Evolutionary conservation across 2,888 invertebrate genomes (phyloP), one percentile per base, ranked within the genome.

Genomic region (Philereme transversata): DNA sequence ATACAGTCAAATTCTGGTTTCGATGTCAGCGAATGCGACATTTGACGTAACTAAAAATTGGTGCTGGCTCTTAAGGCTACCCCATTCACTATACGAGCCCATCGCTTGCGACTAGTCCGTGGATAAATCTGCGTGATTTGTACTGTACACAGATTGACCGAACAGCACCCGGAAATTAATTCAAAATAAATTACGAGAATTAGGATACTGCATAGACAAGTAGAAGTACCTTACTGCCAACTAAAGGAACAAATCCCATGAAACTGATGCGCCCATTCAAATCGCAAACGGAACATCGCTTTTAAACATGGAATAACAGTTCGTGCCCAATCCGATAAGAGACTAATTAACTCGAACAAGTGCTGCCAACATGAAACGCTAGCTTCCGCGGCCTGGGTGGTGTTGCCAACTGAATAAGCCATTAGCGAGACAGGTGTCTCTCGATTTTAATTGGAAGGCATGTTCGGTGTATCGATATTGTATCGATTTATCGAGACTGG

Each of bases 381-480:
- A 58, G 54, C 69, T 69, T 71, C 68, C 71, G 68, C 68, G 62
- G 52, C 57, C 58, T 67, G 70, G 71, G 72, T 70, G 70, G 70
- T 68, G 69, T 64, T 67, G 52, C 66, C 54, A 59, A 43, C 55
- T 61, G 57, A 71, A 67, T 70, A 69, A 72, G 69, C 71, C 62
- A 69, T 71, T 67, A 67, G 63, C 62, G 51, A 57, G 71, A 72
- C 69, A 72, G 69, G 71, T 69, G 71, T 69, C 69, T 69, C 65
- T 67, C 69, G 66, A 62, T 66, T 70, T 73, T 73, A 73, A 73
- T 73, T 73, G 71, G 73, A 63, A 62, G 57, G 51, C 67, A 56
- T 70, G 73, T 69, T 64, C 53, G 9, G 40, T 47, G 60, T 64
- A 69, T 67, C 69, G 62, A 62, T 64, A 47, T 64, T 60, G 67